These are phyloP conservation scores for Anas bahamensis DNA, from an alignment of 2,797 vertebrate genomes.

Conservation along the genomic window DNA sequence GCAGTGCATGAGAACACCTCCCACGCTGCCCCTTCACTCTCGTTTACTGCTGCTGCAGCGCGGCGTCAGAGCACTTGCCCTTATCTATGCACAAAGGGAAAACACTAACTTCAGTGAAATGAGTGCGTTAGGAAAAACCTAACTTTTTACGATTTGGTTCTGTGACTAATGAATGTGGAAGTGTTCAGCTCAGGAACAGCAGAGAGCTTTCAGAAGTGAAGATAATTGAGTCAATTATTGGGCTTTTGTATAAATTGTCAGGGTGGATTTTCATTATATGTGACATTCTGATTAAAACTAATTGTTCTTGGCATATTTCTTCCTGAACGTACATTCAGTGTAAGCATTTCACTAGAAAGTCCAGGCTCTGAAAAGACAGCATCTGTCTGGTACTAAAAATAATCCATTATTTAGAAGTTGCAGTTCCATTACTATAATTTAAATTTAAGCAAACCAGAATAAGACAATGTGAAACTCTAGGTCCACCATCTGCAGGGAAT, in stretches of 20 bases:
- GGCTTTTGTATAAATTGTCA: constrained; percentile 58
- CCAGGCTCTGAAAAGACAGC: not conserved
- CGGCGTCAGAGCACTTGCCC: not conserved
- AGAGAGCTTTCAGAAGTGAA: constrained; percentile 48
- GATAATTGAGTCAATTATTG: constrained; percentile 58
- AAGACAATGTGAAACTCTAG: not conserved
- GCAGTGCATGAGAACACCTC: too few species aligned
- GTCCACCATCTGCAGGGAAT: not conserved
- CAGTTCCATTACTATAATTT: not conserved
- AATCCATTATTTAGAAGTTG: not conserved
- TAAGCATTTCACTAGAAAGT: not conserved
- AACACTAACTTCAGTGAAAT: not conserved
- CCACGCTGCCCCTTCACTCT: fast-evolving
- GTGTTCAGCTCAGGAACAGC: not conserved
- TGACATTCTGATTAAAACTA: constrained; percentile 60
- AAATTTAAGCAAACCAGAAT: not conserved
- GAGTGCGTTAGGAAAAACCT: not conserved
- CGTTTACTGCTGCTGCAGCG: fast-evolving
- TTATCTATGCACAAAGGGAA: not conserved
- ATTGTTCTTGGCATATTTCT: constrained; percentile 47
- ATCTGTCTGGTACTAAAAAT: not conserved
- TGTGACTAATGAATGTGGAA: constrained; percentile 4
- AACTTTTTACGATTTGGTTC: constrained; percentile 16
- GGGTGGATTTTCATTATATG: constrained; percentile 59
- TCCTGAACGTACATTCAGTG: not conserved